Evolutionary conservation across 2,113 vertebrate species (phyloP).

Genomic region (Coregonus clupeaformis): DNA sequence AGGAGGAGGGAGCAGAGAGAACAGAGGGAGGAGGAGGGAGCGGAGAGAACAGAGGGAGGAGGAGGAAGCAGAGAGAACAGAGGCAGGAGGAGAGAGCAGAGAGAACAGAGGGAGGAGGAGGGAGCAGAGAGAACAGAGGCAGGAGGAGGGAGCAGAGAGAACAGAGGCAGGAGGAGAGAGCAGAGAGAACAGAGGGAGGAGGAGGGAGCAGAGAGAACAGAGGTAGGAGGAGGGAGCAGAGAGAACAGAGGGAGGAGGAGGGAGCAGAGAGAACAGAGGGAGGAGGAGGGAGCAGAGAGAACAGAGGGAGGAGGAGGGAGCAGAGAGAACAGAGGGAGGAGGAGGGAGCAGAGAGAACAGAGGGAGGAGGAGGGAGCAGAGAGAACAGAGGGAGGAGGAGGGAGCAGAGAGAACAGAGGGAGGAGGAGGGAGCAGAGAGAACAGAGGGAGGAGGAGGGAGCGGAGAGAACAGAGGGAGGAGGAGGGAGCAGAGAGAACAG

Average conservation of each 20-base stretch:
- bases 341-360: no score
- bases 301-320: no score
- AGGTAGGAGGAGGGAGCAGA: neutral
- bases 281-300: no score
- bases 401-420: neutral
- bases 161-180: neutral
- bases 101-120: neutral
- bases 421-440: neutral
- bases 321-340: no score
- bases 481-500: neutral
- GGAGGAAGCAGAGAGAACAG: neutral
- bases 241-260: neutral
- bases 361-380: conserved; percentile 2
- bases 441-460: neutral
- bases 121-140: no score
- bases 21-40: no score
- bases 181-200: neutral
- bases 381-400: neutral
- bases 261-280: neutral
- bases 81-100: neutral
- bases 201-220: neutral
- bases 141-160: neutral
- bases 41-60: no score
- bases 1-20: no score
- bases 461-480: neutral